phyloP scores from a whole-genome alignment of 2,888 invertebrate genomes.

The Ochropleura leucogaster region DNA sequence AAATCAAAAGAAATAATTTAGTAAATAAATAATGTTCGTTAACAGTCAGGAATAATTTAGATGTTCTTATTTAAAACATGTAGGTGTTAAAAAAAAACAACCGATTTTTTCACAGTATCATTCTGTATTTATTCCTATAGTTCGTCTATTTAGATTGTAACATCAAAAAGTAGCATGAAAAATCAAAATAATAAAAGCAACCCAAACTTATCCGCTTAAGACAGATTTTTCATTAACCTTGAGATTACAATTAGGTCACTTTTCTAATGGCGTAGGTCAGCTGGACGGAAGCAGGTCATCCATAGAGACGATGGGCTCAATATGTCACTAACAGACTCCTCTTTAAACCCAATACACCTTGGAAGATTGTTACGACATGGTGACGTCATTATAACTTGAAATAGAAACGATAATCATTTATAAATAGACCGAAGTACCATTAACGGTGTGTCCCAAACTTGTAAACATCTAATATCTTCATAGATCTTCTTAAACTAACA shows the following conservation, averaged over 20 bases:
- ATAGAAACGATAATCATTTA: slow-evolving; percentile 15
- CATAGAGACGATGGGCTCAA: slow-evolving; percentile 16
- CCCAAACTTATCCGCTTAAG: slow-evolving; percentile 1
- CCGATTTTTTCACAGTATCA: background rate
- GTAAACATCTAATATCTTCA: background rate
- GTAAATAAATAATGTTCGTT: slow-evolving; percentile 8
- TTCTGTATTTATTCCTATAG: background rate
- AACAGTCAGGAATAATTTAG: slow-evolving; percentile 17
- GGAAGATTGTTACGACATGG: slow-evolving; percentile 12
- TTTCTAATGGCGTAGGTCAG: slow-evolving; percentile 13
- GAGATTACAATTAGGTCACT: slow-evolving; percentile 28
- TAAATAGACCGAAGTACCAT: slow-evolving; percentile 11
- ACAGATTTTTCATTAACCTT: slow-evolving; percentile 23
- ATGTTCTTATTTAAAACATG: slow-evolving; percentile 25
- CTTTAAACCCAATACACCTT: slow-evolving; percentile 35
- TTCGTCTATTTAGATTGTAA: background rate
- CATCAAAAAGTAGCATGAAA: background rate
- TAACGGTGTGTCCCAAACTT: slow-evolving; percentile 5
- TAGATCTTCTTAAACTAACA: background rate
- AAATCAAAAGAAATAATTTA: slow-evolving; percentile 31
- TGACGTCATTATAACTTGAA: slow-evolving; percentile 35
- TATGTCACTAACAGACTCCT: slow-evolving; percentile 39
- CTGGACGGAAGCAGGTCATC: slow-evolving; percentile 52
- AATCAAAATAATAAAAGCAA: background rate
- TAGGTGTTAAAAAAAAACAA: background rate